Evolutionary conservation across 2,797 vertebrate genomes (phyloP).

Genomic region (Denticeps clupeoides): DNA sequence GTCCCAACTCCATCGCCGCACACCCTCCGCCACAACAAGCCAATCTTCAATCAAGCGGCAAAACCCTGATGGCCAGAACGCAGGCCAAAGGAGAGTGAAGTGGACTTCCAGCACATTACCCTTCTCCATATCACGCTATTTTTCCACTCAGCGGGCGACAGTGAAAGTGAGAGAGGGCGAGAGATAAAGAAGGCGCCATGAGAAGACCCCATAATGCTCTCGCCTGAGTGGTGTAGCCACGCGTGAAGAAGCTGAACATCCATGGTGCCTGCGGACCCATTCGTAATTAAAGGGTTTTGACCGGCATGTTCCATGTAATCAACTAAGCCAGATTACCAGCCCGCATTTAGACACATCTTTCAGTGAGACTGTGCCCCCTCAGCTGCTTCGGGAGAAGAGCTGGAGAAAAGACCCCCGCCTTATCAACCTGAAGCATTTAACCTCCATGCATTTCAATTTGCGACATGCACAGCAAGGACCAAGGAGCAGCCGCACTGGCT

Average conservation of each 20-base stretch:
- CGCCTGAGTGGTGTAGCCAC: slow-evolving; percentile 13
- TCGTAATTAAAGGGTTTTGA: slow-evolving; percentile 25
- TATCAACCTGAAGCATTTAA: background rate
- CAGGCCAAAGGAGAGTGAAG: background rate
- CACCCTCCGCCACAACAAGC: background rate
- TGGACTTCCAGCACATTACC: slow-evolving; percentile 15
- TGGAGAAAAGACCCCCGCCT: background rate
- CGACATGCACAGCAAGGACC: no score
- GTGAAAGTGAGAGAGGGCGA: slow-evolving; percentile 3
- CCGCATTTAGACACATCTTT: slow-evolving; percentile 21
- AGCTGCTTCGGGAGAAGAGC: slow-evolving; percentile 3
- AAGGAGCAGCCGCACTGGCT: no score
- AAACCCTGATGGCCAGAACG: background rate
- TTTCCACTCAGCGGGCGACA: slow-evolving; percentile 9
- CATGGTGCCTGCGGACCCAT: slow-evolving; percentile 15
- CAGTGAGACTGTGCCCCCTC: slow-evolving; percentile 12
- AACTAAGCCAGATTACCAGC: slow-evolving; percentile 30
- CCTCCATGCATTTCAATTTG: no score
- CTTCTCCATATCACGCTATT: background rate
- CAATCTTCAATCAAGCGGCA: background rate
- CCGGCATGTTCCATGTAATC: slow-evolving; percentile 28
- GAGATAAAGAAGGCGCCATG: background rate
- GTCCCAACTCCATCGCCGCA: background rate
- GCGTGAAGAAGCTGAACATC: slow-evolving; percentile 17
- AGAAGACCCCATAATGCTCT: slow-evolving; percentile 9